Conservation (phyloP, 2,113 vertebrate genomes). For the Eulemur rufifrons region DNA sequence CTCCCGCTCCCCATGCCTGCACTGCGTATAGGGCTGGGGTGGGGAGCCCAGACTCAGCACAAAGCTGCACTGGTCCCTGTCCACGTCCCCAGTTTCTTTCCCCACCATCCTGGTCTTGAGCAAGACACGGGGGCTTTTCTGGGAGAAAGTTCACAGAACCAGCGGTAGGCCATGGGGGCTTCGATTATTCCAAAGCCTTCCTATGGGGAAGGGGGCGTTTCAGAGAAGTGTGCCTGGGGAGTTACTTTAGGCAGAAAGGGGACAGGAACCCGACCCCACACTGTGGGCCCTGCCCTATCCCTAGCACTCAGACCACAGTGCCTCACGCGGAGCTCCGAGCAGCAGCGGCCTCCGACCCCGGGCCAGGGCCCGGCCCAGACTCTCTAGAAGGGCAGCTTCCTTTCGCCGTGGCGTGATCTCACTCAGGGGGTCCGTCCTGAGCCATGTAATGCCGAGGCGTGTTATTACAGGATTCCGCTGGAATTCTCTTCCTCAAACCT, state of each 20-base stretch:
- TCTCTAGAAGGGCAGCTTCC: neutral
- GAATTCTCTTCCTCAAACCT: conserved; percentile 49
- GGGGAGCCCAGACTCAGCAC: neutral
- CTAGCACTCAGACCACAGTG: neutral
- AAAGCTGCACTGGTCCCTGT: neutral
- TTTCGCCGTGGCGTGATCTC: neutral
- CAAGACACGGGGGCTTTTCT: neutral
- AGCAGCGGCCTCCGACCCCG: neutral
- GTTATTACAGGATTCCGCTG: conserved; percentile 21
- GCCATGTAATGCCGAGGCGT: neutral
- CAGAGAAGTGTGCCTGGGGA: neutral
- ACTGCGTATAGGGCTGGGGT: neutral
- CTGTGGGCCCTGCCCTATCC: neutral
- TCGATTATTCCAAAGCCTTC: neutral
- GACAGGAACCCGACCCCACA: neutral
- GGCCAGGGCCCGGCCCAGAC: neutral
- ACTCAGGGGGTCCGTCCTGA: neutral
- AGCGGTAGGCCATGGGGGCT: no score
- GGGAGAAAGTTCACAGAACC: neutral
- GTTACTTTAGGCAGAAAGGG: neutral
- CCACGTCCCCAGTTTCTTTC: neutral
- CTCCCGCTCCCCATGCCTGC: neutral
- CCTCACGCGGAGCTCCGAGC: neutral
- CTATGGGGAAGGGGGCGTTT: no score
- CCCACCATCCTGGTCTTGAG: neutral